Conservation (phyloP, 2,113 vertebrate genomes). For the Labrus mixtus region DNA sequence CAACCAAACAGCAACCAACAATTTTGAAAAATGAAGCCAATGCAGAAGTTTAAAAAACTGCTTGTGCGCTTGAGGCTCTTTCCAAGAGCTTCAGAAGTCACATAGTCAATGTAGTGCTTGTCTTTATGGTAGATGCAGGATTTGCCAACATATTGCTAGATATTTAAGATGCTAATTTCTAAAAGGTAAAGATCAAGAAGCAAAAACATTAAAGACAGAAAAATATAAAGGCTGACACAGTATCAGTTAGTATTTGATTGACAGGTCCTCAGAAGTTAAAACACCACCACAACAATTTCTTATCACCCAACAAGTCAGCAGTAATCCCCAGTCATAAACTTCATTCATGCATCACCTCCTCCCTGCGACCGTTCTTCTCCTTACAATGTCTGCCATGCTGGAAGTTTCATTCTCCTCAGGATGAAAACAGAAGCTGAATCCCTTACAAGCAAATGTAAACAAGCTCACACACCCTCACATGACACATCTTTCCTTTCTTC, state of each 20-base stretch:
- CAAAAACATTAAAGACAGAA: too few species aligned
- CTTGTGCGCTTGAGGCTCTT: too few species aligned
- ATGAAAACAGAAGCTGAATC: constrained; percentile 59
- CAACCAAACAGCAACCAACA: too few species aligned
- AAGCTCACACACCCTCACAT: constrained; percentile 52
- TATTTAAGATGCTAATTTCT: neutral
- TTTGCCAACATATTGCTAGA: neutral
- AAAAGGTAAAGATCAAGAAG: neutral
- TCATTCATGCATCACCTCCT: constrained; percentile 27
- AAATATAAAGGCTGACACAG: neutral
- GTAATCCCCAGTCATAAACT: constrained; percentile 47
- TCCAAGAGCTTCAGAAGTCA: too few species aligned
- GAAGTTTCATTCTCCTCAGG: constrained; percentile 34
- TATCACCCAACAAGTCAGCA: constrained; percentile 44
- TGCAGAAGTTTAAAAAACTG: too few species aligned
- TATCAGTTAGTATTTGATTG: constrained; percentile 19
- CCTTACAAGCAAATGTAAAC: constrained; percentile 61
- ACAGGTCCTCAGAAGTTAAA: constrained; percentile 29
- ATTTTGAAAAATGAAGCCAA: too few species aligned
- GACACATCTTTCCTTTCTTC: constrained; percentile 68
- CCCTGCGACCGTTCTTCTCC: constrained; percentile 47
- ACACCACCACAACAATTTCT: constrained; percentile 4
- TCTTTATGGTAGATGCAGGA: too few species aligned
- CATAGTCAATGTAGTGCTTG: too few species aligned
- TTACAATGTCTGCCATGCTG: constrained; percentile 34